Conservation (phyloP, 2,113 vertebrate genomes). For the Psilopogon haemacephalus region DNA sequence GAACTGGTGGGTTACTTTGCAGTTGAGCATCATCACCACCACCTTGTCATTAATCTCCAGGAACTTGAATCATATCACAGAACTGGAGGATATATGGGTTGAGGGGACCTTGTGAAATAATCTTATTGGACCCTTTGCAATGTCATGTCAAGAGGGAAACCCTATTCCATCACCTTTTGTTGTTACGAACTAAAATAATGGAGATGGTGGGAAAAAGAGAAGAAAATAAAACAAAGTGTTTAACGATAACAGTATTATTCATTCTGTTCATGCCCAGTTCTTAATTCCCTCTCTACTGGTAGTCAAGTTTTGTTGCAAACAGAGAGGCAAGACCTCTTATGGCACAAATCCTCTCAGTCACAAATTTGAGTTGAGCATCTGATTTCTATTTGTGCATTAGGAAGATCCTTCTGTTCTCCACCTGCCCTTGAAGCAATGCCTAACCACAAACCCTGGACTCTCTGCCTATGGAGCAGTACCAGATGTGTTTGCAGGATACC, state of each 20-base stretch:
- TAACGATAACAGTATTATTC: not conserved
- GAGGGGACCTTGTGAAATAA: not conserved
- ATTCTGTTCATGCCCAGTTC: accelerated
- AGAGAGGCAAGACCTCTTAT: not conserved
- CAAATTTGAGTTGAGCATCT: not conserved
- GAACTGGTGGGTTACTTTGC: not conserved
- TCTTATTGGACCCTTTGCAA: not conserved
- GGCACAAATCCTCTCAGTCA: not conserved
- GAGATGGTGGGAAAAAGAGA: not conserved
- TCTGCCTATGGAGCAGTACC: not conserved
- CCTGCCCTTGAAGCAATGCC: not conserved
- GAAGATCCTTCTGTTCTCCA: not conserved
- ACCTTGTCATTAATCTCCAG: constrained; percentile 5
- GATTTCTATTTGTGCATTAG: not conserved
- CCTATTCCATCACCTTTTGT: not conserved
- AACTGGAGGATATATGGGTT: not conserved
- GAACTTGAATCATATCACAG: not conserved
- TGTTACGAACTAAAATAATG: not conserved
- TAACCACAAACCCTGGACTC: accelerated
- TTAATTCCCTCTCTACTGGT: not conserved
- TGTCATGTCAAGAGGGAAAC: not conserved
- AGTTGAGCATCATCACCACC: constrained; percentile 11
- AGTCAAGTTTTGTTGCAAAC: not conserved
- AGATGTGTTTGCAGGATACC: not conserved
- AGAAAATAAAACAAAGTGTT: not conserved